phyloP scores from a whole-genome alignment of 2,888 invertebrate species.

The Oxyteleia sp. region DNA sequence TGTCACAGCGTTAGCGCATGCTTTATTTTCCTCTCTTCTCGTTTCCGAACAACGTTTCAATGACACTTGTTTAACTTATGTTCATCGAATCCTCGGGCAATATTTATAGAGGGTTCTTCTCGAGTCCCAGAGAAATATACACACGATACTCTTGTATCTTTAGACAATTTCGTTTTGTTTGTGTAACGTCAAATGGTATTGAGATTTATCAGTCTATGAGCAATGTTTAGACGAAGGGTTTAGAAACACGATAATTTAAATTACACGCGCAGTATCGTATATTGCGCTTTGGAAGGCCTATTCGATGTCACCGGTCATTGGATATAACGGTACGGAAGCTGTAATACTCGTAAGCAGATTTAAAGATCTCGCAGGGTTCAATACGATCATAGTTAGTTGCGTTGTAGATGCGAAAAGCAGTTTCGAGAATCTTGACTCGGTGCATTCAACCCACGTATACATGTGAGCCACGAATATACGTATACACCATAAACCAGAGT shows the following conservation, averaged over 20 bases:
- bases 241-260: slow-evolving; percentile 64
- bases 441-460: slow-evolving; percentile 77
- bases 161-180: slow-evolving; percentile 62
- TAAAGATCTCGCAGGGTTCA: slow-evolving; percentile 38
- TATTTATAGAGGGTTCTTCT: no score
- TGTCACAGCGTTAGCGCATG: no score
- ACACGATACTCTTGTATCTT: slow-evolving; percentile 40
- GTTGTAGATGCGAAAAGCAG: slow-evolving; percentile 59
- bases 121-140: slow-evolving; percentile 26
- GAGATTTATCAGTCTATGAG: slow-evolving; percentile 59
- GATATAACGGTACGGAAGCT: slow-evolving; percentile 64
- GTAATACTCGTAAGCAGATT: slow-evolving; percentile 53
- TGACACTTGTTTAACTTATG: no score
- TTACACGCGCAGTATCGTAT: slow-evolving; percentile 55
- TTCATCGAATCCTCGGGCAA: no score
- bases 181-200: slow-evolving; percentile 48
- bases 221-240: slow-evolving; percentile 51
- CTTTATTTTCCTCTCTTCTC: no score
- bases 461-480: slow-evolving; percentile 66
- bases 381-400: slow-evolving; percentile 42
- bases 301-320: slow-evolving; percentile 58
- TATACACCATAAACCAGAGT: slow-evolving; percentile 78
- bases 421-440: slow-evolving; percentile 71
- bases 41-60: no score
- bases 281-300: slow-evolving; percentile 38